Evolutionary conservation across 2,797 vertebrate genomes (phyloP).

Genomic region (Phrynocephalus forsythii): DNA sequence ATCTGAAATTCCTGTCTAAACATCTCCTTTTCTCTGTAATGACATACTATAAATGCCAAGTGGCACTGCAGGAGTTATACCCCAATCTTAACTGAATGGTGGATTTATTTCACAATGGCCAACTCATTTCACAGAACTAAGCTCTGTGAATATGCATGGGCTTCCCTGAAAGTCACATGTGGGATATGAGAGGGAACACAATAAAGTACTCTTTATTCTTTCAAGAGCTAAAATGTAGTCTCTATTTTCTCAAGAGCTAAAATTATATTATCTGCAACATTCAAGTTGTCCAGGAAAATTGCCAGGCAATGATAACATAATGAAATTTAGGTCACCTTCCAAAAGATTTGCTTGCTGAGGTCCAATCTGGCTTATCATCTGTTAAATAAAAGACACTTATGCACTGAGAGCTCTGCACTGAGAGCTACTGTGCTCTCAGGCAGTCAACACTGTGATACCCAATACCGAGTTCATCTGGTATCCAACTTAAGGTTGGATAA

Average conservation of each 20-base stretch:
- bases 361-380: slow-evolving; percentile 18
- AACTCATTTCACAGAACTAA: not conserved
- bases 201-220: not conserved
- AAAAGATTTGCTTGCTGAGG: slow-evolving; percentile 28
- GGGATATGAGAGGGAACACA: not conserved
- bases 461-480: not conserved
- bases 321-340: slow-evolving; percentile 12
- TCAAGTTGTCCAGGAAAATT: slow-evolving; percentile 24
- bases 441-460: not conserved
- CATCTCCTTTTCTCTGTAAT: not conserved
- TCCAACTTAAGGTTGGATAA: too few relatives aligned
- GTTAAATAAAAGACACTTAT: slow-evolving; percentile 25
- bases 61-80: not conserved
- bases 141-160: slow-evolving; percentile 37
- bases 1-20: not conserved
- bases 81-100: not conserved
- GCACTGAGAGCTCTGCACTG: too few relatives aligned
- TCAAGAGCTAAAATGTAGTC: not conserved
- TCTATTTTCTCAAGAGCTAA: not conserved
- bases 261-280: slow-evolving; percentile 31
- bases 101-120: not conserved
- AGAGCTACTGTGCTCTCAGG: not conserved
- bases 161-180: slow-evolving; percentile 21
- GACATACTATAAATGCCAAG: not conserved
- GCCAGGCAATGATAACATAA: not conserved